A percentile compares a stretch with the other conserved stretches of the same genome.
These are phyloP conservation scores for human DNA, from an alignment of 2,113 vertebrate species.

Conservation along the genomic window DNA sequence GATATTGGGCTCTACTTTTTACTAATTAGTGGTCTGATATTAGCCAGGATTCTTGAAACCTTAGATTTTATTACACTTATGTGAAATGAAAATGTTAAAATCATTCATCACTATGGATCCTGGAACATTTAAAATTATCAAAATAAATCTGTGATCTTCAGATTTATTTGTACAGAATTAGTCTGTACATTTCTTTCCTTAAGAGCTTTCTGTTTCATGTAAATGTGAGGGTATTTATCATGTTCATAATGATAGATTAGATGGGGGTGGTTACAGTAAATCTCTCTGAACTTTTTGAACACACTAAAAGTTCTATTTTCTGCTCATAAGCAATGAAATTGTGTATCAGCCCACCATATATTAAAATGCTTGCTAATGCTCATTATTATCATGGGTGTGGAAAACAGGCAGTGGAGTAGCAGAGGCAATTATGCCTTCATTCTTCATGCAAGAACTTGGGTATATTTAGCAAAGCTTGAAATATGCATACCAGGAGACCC, in stretches of 20 bases:
- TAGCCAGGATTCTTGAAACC: not conserved
- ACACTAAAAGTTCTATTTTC: not conserved
- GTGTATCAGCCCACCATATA: not conserved
- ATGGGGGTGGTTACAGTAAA: not conserved
- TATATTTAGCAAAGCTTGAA: not conserved
- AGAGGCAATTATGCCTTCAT: not conserved
- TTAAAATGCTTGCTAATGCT: not conserved
- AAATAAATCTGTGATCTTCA: conserved; percentile 14
- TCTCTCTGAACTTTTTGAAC: conserved; percentile 14
- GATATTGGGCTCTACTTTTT: not conserved
- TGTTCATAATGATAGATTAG: not conserved
- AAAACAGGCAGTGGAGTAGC: not conserved
- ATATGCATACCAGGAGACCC: not conserved
- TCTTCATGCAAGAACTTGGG: not conserved
- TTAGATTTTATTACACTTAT: not conserved
- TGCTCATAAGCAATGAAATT: not conserved
- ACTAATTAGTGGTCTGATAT: not conserved
- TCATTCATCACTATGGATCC: not conserved
- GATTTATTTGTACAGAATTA: not conserved
- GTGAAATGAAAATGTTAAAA: not conserved
- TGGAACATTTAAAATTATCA: not conserved
- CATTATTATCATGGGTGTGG: not conserved
- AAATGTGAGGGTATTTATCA: conserved; percentile 35
- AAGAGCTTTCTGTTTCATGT: not conserved
- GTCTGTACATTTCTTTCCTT: not conserved